Conservation (phyloP, 2,113 vertebrate species). For the Columbina picui region DNA sequence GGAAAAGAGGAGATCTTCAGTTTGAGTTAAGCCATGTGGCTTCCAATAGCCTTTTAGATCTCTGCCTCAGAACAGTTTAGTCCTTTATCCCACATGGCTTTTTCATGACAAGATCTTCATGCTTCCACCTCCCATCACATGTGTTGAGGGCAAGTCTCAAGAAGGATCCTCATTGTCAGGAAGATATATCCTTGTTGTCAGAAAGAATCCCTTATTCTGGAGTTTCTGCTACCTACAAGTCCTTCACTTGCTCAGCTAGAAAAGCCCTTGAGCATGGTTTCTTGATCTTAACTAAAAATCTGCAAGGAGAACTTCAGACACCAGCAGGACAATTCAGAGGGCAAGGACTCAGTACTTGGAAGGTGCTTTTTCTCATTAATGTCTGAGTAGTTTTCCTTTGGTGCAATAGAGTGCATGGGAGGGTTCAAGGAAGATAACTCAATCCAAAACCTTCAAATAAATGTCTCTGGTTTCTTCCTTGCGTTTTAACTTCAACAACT, state of each 20-base stretch:
- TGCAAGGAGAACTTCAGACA: neutral
- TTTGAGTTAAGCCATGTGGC: slow-evolving; percentile 59
- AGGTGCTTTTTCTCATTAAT: neutral
- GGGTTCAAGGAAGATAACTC: neutral
- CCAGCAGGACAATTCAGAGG: neutral
- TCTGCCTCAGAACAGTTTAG: neutral
- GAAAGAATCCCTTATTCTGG: neutral
- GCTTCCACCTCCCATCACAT: neutral
- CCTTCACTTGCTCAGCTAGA: neutral
- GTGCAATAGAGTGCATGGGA: neutral
- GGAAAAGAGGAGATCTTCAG: slow-evolving; percentile 26
- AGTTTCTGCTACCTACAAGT: neutral
- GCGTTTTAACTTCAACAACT: neutral
- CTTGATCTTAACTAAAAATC: neutral
- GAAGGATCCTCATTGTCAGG: neutral
- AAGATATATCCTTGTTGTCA: neutral
- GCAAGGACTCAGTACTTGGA: neutral
- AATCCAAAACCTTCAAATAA: neutral
- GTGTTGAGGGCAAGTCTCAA: neutral
- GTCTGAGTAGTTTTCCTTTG: neutral
- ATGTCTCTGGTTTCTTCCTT: neutral
- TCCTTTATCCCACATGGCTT: neutral
- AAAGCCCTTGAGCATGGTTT: neutral
- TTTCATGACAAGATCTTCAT: neutral
- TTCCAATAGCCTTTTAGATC: slow-evolving; percentile 21